Conservation (phyloP, 2,113 vertebrate genomes). For the Marcusenius ussheri region DNA sequence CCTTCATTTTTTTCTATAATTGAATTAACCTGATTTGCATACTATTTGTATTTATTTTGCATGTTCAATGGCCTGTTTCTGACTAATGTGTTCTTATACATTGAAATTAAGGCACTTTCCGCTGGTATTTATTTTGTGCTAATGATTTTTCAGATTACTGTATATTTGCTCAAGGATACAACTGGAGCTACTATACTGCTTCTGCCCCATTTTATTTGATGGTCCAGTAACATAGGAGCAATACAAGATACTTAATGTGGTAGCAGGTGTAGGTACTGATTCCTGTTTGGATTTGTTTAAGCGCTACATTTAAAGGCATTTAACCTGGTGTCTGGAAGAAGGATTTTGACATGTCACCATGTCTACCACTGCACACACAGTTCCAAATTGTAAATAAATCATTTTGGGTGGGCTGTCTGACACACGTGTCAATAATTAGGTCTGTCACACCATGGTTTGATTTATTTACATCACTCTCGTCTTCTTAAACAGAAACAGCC, state of each 20-base stretch:
- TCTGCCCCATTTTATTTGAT: background rate
- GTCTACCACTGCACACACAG: background rate
- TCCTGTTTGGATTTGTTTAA: background rate
- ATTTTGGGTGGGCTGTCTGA: background rate
- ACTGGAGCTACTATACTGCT: background rate
- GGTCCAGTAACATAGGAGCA: background rate
- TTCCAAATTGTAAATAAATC: background rate
- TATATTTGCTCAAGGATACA: background rate
- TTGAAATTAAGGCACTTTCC: background rate
- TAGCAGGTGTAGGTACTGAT: background rate
- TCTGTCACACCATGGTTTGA: background rate
- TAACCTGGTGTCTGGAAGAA: background rate
- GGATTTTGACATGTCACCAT: background rate
- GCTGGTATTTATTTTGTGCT: background rate
- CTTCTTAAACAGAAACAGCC: slow-evolving; percentile 2
- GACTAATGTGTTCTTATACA: background rate
- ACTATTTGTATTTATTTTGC: background rate
- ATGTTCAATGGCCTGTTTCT: background rate
- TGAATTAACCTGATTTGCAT: background rate
- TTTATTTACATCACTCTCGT: background rate
- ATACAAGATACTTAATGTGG: background rate
- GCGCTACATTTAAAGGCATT: background rate
- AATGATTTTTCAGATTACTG: background rate
- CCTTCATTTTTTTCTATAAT: background rate
- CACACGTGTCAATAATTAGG: slow-evolving; percentile 1